These are phyloP conservation scores for Xanthia togata DNA, from an alignment of 2,888 invertebrate species.

Conservation along the genomic window DNA sequence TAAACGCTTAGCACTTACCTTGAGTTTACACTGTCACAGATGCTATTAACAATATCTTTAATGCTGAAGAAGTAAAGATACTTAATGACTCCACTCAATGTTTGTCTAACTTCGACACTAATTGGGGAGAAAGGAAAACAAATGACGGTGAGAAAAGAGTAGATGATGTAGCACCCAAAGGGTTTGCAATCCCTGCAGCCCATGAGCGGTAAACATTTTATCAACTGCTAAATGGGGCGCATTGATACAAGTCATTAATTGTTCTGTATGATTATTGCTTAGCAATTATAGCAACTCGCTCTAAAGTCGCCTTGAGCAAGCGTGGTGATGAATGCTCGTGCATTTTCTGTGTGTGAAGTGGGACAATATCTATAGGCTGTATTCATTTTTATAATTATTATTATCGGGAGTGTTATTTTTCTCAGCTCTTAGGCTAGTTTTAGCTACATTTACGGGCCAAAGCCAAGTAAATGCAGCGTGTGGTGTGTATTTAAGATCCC, in stretches of 20 bases:
- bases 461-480: too few relatives aligned
- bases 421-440: too few relatives aligned
- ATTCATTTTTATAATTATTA: too few relatives aligned
- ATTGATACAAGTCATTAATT: not conserved
- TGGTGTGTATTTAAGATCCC: too few relatives aligned
- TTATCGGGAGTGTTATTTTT: too few relatives aligned
- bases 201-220: not conserved
- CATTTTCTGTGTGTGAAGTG: too few relatives aligned
- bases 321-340: too few relatives aligned
- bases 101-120: not conserved
- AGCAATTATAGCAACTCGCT: not conserved
- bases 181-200: not conserved
- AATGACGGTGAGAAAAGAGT: not conserved
- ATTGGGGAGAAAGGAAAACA: conserved; percentile 3
- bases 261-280: not conserved
- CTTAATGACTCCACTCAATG: conserved; percentile 21
- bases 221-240: not conserved
- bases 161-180: not conserved
- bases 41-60: conserved; percentile 57
- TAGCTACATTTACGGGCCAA: too few relatives aligned
- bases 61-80: conserved; percentile 24
- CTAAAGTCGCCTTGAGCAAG: too few relatives aligned
- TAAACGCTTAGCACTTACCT: conserved; percentile 60
- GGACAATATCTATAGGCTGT: too few relatives aligned
- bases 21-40: conserved; percentile 25